These are phyloP conservation scores for Drosophila orena DNA, from an alignment of 1,140 invertebrate genomes.

Conservation along the genomic window DNA sequence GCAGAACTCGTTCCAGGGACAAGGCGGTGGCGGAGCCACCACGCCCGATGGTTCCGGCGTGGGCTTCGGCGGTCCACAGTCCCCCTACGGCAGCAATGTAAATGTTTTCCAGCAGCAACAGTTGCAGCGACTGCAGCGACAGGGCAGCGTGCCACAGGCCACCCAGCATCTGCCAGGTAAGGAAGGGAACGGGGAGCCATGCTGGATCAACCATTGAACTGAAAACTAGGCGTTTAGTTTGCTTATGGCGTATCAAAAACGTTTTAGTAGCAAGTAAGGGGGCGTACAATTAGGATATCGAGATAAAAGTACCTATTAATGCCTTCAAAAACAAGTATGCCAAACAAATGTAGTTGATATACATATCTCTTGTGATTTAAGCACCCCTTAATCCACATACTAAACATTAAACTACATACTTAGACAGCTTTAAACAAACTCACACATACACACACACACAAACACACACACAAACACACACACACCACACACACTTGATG, in stretches of 20 bases:
- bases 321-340: too few relatives aligned
- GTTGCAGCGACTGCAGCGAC: conserved; percentile 87
- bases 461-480: conserved; percentile 18
- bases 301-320: neutral
- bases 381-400: conserved; percentile 42
- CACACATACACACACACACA: conserved; percentile 37
- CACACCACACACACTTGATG: conserved; percentile 37
- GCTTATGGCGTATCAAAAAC: neutral
- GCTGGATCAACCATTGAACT: neutral
- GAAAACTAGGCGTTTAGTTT: conserved; percentile 6
- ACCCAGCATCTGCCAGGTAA: conserved; percentile 90
- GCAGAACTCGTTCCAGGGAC: conserved; percentile 79
- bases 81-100: conserved; percentile 83
- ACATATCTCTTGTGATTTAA: conserved; percentile 12
- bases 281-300: neutral
- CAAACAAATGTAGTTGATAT: neutral
- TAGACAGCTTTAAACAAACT: conserved; percentile 55
- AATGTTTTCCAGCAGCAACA: conserved; percentile 78
- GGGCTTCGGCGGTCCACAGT: conserved; percentile 83
- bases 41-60: conserved; percentile 75
- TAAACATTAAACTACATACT: conserved; percentile 55
- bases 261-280: neutral
- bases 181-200: neutral
- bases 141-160: conserved; percentile 88
- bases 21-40: conserved; percentile 75